Conservation (phyloP, 2,797 vertebrate species). For the Zenarchopterus dispar region DNA sequence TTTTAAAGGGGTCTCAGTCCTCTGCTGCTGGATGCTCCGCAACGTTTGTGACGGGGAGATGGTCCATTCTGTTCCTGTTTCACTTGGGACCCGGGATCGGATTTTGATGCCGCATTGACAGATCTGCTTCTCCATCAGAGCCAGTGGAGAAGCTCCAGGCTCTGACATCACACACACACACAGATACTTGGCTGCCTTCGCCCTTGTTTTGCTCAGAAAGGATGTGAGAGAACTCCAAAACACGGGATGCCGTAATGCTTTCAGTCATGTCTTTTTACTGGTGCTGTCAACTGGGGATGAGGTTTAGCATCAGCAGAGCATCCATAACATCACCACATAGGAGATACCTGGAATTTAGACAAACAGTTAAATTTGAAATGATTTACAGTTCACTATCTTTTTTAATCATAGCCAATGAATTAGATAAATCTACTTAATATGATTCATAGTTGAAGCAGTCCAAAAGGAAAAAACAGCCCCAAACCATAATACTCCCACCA, state of each 20-base stretch:
- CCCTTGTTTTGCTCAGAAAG: slow-evolving; percentile 11
- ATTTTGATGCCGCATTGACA: slow-evolving; percentile 16
- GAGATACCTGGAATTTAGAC: too few species aligned
- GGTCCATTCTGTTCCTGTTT: not conserved
- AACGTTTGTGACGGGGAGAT: not conserved
- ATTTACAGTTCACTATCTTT: too few species aligned
- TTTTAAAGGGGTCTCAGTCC: slow-evolving; percentile 44
- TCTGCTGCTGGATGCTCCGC: slow-evolving; percentile 15
- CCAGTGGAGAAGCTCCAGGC: slow-evolving; percentile 28
- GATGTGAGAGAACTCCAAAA: not conserved
- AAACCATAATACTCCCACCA: too few species aligned
- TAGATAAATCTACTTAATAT: not conserved
- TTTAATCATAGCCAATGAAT: too few species aligned
- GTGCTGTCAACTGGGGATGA: too few species aligned
- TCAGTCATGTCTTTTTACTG: not conserved
- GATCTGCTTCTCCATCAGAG: slow-evolving; percentile 18
- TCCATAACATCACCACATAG: too few species aligned
- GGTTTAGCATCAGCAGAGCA: too few species aligned
- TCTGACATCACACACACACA: slow-evolving; percentile 20
- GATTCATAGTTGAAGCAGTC: not conserved
- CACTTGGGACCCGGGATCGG: not conserved
- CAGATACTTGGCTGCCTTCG: slow-evolving; percentile 16
- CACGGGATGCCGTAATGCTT: not conserved
- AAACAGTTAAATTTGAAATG: too few species aligned
- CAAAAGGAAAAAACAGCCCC: too few species aligned